Conservation (phyloP, 2,797 vertebrate species). For the Peromyscus aztecus region DNA sequence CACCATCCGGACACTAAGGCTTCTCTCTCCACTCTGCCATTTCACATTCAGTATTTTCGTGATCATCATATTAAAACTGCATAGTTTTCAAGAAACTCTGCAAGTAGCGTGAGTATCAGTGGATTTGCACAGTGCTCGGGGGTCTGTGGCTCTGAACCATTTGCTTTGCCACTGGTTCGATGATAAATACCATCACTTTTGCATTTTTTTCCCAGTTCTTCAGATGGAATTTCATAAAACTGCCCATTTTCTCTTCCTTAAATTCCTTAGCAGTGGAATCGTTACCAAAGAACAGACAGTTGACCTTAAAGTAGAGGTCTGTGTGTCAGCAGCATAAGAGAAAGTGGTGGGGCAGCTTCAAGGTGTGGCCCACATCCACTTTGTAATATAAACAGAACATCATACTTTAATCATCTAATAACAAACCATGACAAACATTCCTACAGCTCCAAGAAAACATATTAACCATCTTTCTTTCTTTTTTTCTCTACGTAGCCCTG, state of each 20-base stretch:
- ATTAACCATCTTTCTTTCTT: not conserved
- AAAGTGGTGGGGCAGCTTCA: not conserved
- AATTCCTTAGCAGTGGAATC: not conserved
- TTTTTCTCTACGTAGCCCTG: not conserved
- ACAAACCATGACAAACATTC: not conserved
- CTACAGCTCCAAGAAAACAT: not conserved
- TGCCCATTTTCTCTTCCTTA: not conserved
- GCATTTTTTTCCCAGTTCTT: not conserved
- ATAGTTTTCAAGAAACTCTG: not conserved
- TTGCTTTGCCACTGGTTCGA: not conserved
- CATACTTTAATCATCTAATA: not conserved
- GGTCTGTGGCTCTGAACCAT: not conserved
- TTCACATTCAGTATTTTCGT: not conserved
- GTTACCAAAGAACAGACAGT: not conserved
- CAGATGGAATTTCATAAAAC: conserved; percentile 13
- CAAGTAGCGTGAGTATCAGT: not conserved
- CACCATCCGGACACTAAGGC: not conserved
- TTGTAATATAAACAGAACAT: not conserved
- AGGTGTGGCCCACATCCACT: not conserved
- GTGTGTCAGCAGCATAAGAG: not conserved
- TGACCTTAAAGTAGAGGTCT: not conserved
- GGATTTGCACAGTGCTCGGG: not conserved
- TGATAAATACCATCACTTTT: not conserved
- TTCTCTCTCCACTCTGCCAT: not conserved
- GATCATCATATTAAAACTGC: not conserved